Conservation (phyloP, 2,113 vertebrate species). For the Eulemur macaco region DNA sequence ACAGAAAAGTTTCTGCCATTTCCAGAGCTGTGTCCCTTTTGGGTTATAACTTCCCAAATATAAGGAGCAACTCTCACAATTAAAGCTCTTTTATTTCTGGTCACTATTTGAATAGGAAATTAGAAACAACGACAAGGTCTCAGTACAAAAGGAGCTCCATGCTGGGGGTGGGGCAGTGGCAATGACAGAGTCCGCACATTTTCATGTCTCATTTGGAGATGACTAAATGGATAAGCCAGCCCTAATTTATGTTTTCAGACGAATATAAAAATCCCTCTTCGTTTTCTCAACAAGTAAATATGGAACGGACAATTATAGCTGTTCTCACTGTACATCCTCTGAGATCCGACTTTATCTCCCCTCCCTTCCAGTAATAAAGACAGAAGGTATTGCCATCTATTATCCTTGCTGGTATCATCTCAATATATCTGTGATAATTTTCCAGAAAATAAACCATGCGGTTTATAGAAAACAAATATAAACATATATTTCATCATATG, state of each 20-base stretch:
- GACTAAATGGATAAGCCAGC: slow-evolving; percentile 22
- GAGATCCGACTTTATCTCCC: slow-evolving; percentile 60
- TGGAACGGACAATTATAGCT: slow-evolving; percentile 74
- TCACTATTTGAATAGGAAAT: not conserved
- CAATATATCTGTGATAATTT: slow-evolving; percentile 64
- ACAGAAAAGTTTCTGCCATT: slow-evolving; percentile 53
- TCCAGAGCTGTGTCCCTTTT: not conserved
- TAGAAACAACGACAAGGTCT: not conserved
- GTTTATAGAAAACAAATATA: slow-evolving; percentile 76
- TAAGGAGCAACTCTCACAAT: not conserved
- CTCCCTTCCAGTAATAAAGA: slow-evolving; percentile 64
- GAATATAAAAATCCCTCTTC: slow-evolving; percentile 63
- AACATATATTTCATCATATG: slow-evolving; percentile 70
- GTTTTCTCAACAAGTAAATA: slow-evolving; percentile 66
- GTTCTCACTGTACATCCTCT: slow-evolving; percentile 40
- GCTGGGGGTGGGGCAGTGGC: not conserved
- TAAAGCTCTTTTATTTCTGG: slow-evolving; percentile 33
- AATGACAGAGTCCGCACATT: not conserved
- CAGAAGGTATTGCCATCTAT: slow-evolving; percentile 70
- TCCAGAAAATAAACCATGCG: slow-evolving; percentile 59
- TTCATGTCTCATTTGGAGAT: slow-evolving; percentile 46
- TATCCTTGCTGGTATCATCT: slow-evolving; percentile 55
- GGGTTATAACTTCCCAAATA: slow-evolving; percentile 47
- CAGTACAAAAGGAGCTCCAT: not conserved
- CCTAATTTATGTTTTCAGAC: slow-evolving; percentile 69